Evolutionary conservation across 2,797 vertebrate species (phyloP), one percentile per base, ranked within the genome.

Genomic region (Lepidocolaptes lacrymiger): DNA sequence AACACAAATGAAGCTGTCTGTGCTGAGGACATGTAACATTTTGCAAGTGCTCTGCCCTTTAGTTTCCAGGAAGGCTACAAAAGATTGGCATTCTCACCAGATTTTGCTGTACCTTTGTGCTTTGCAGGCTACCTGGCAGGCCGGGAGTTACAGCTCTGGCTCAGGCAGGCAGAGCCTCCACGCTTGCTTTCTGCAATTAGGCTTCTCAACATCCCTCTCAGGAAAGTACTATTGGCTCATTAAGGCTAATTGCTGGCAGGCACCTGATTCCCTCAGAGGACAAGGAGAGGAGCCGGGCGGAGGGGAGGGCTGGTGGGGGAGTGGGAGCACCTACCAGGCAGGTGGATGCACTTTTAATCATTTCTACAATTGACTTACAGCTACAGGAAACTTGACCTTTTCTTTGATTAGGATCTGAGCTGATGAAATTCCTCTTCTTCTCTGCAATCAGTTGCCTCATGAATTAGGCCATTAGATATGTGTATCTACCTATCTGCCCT

Each of bases 221-320:
- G 96, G 67, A 91, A 96, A 81, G 77, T 87, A 91, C 81, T 83
- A 52, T 73, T 76, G 96, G 58, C 95, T 97, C 95, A 96, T 98
- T 89, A 97, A 83, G 80, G 83, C 92, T 97, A 97, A 98, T 96
- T 97, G 96, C 95, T 81, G 81, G 84, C 71, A 92, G 55, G 48
- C 85, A 59, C 76, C 91, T 85, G 89, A 91, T 95, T 93, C 67
- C 64, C 96, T 80, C 27, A 1, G 76, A 88, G 79, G 84, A 80
- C 27, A 7, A 51, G 79, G 59, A 83, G 63, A 51, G 66, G n/a
- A 89, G 51, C 34, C 30, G 39, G 85, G 89, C 62, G 71, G 34
- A 2, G 4, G 64, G 59, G 89, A 79, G 71, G 54, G 74, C 46
- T 58, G 55, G 8, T 59, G 63, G 58, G 69, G 3, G 27, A 75